phyloP scores from a whole-genome alignment of 2,888 invertebrate species.

The Tiliacea citrago region DNA sequence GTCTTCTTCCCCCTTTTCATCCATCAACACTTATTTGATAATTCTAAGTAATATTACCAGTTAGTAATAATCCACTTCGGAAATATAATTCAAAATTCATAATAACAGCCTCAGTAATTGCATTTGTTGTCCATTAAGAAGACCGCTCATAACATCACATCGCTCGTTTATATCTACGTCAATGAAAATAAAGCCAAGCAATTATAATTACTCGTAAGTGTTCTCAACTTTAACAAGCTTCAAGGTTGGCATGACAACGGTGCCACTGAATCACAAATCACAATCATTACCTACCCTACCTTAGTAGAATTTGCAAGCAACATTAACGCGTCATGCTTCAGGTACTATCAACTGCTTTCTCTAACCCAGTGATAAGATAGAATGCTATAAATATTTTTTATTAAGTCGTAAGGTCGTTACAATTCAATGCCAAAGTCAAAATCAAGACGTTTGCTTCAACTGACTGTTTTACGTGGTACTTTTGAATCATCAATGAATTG shows the following conservation, averaged over 20 bases:
- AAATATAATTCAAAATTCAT: background rate
- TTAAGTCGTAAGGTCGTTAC: slow-evolving; percentile 30
- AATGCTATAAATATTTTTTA: slow-evolving; percentile 29
- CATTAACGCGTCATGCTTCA: slow-evolving; percentile 63
- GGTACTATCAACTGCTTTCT: slow-evolving; percentile 63
- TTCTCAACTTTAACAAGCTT: slow-evolving; percentile 52
- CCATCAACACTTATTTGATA: background rate
- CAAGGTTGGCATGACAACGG: slow-evolving; percentile 59
- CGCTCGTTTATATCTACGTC: slow-evolving; percentile 29
- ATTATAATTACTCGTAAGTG: slow-evolving; percentile 43
- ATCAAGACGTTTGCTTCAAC: background rate
- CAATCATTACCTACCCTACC: slow-evolving; percentile 62
- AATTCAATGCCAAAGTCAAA: background rate
- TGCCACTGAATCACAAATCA: slow-evolving; percentile 64
- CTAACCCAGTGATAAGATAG: slow-evolving; percentile 45
- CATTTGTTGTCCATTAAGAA: slow-evolving; percentile 18
- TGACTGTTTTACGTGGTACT: background rate
- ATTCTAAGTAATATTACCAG: background rate
- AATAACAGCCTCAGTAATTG: slow-evolving; percentile 5
- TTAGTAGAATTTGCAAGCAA: slow-evolving; percentile 62
- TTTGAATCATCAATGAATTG: background rate
- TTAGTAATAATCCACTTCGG: background rate
- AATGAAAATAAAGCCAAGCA: slow-evolving; percentile 40
- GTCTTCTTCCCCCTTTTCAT: background rate
- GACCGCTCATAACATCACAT: slow-evolving; percentile 36